A percentile compares a stretch with the other conserved stretches of the same genome.
Conservation (phyloP, 1,140 invertebrate genomes). For the Gonatopus flavifemur region DNA sequence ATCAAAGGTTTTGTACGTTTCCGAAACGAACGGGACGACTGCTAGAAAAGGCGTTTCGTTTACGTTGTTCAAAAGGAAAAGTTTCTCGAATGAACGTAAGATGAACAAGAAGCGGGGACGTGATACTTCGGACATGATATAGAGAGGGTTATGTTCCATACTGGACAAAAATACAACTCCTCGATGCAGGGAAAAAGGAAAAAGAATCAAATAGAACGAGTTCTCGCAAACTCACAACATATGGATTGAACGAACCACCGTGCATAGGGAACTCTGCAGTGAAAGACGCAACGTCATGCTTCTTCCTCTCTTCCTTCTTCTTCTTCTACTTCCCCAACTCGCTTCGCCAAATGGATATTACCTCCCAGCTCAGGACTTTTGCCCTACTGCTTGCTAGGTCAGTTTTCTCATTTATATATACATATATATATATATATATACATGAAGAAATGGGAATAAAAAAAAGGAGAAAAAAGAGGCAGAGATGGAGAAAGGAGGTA, state of each 20-base stretch:
- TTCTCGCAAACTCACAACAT: slow-evolving; percentile 17
- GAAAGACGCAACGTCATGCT: slow-evolving; percentile 17
- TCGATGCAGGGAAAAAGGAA: background rate
- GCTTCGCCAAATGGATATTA: slow-evolving; percentile 29
- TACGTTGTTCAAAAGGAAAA: no score
- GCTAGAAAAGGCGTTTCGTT: background rate
- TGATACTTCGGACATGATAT: no score
- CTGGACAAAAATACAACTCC: no score
- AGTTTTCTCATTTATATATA: no score
- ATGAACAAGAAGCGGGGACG: background rate
- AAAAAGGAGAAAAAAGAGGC: background rate
- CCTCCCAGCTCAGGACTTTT: slow-evolving; percentile 23
- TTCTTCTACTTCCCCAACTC: no score
- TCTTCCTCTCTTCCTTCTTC: slow-evolving; percentile 7
- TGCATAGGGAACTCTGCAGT: no score
- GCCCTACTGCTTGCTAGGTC: slow-evolving; percentile 9
- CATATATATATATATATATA: no score
- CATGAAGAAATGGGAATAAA: slow-evolving; percentile 10
- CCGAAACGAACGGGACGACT: background rate
- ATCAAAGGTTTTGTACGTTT: no score
- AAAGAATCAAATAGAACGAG: slow-evolving; percentile 1
- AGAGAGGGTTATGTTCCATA: no score
- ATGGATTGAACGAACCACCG: slow-evolving; percentile 5
- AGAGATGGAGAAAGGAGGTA: background rate
- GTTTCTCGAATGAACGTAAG: no score